Evolutionary conservation across 1,140 invertebrate species (phyloP).

Genomic region (Oreohelix idahoensis): DNA sequence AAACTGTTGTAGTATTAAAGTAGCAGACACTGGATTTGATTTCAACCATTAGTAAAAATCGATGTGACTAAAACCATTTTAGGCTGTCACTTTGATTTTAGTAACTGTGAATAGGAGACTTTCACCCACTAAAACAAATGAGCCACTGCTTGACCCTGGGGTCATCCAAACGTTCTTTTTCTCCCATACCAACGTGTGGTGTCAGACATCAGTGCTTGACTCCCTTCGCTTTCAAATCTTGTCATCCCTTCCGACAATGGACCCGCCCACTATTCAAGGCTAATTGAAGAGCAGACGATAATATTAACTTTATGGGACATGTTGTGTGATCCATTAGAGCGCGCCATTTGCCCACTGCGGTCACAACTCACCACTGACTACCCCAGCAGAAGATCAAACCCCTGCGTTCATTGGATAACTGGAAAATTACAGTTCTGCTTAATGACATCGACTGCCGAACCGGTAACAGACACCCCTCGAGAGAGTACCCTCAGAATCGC

Average conservation of each 20-base stretch:
- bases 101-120: too few species aligned
- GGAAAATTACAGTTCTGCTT: slow-evolving; percentile 14
- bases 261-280: not conserved
- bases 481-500: not conserved
- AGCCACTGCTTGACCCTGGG: too few species aligned
- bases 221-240: not conserved
- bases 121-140: too few species aligned
- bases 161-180: too few species aligned
- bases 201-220: too few species aligned
- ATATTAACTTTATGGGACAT: slow-evolving; percentile 2
- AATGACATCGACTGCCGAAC: not conserved
- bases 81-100: too few species aligned
- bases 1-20: too few species aligned
- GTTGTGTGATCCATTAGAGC: slow-evolving; percentile 29
- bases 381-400: not conserved
- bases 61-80: too few species aligned
- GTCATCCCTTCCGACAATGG: not conserved
- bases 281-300: not conserved
- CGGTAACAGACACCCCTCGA: not conserved
- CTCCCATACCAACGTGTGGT: too few species aligned
- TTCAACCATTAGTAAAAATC: too few species aligned
- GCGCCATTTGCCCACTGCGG: not conserved
- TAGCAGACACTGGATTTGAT: too few species aligned
- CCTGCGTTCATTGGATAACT: slow-evolving; percentile 22
- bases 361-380: not conserved